Evolutionary conservation across 2,797 vertebrate genomes (phyloP).

Genomic region (Myiothlypis coronata): DNA sequence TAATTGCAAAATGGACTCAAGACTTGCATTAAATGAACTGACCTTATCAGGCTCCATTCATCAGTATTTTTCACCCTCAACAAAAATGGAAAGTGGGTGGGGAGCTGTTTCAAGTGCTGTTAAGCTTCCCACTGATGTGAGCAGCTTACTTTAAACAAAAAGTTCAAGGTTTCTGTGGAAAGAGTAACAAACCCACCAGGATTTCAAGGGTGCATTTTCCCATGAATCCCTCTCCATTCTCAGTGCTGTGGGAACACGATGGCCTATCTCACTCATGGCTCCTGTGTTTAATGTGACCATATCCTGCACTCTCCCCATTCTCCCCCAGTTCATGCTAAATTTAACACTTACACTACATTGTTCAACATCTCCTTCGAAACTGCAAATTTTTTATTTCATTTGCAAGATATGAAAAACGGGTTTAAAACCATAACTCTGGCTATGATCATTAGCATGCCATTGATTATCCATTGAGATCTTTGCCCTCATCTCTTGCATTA

Average conservation of each 20-base stretch:
- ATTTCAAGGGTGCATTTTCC: background rate
- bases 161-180: background rate
- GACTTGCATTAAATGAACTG: background rate
- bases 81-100: background rate
- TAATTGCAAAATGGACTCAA: background rate
- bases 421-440: background rate
- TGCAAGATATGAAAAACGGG: background rate
- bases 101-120: background rate
- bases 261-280: background rate
- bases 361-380: background rate
- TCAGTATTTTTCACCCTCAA: background rate
- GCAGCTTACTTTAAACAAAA: slow-evolving; percentile 20
- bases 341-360: background rate
- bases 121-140: background rate
- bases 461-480: background rate
- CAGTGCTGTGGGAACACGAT: background rate
- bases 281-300: background rate
- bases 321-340: background rate
- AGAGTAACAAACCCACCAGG: background rate
- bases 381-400: background rate
- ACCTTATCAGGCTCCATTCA: background rate
- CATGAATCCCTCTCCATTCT: background rate
- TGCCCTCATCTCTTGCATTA: background rate
- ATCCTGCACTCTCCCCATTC: background rate
- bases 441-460: background rate